Evolutionary conservation across 2,888 invertebrate genomes (phyloP), one percentile per base, ranked within the genome.

Genomic region (Sphaerophoria rueppellii): DNA sequence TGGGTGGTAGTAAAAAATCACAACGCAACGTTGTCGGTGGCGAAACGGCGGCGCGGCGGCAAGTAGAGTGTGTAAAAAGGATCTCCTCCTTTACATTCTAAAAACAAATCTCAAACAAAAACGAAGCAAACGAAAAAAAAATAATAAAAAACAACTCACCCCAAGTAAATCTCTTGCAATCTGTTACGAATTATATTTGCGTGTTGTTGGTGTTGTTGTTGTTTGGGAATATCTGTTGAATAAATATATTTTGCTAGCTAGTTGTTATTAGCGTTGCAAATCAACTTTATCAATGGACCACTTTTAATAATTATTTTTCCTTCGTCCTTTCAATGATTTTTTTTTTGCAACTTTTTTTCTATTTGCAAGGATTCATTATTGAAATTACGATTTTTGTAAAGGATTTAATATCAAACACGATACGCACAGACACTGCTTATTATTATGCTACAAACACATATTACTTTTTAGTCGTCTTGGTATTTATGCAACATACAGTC

Each of bases 321-420:
- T 60, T 55, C 35, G 14, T 35, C 34, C 54, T n/a, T 54, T 7
- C 6, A 40, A 40, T 40, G 9, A 54, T 74, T 55, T 65, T 16
- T 79, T 40, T 71, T 9, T 34, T 32, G 35, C 52, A 12, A 4
- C 4, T 55, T 7, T 58, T 14, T 37, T 52, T 34, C 14, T 40
- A 46, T 63, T 54, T 65, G 79, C 79, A 81, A 63, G 54, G 72
- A 81, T 81, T 81, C 85, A 85, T 85, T 85, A 81, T 77, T 76
- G 6, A 77, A 81, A 81, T 76, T 67, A 54, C 40, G 52, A 54
- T 67, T 52, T 67, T 79, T 1, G 1, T 2, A 72, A 80, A 71
- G 75, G 57, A 70, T 70, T 12, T 12, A 63, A 65, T 70, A 74
- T 78, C 70, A 35, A 57, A 54, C 55, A 24, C 11, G 16, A 4